phyloP scores from a whole-genome alignment of 2,113 vertebrate genomes.

The Edolisoma coerulescens region DNA sequence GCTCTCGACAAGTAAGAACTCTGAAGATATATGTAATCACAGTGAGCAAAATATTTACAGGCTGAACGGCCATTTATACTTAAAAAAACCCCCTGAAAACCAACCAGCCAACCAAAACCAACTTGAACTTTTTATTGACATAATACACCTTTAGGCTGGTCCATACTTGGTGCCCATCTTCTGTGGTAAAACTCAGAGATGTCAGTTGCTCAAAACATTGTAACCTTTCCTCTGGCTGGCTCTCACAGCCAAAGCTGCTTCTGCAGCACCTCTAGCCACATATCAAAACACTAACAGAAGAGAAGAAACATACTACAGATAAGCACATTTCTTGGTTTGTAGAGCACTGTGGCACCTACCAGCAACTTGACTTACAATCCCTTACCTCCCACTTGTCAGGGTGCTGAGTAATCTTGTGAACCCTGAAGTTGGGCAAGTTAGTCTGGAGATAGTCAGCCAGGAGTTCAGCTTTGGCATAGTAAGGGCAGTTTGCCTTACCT shows the following conservation, averaged over 20 bases:
- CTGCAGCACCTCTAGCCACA: not conserved
- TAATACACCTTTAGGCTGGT: not conserved
- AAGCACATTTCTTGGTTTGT: not conserved
- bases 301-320: not conserved
- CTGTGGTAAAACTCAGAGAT: not conserved
- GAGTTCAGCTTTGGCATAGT: constrained; percentile 88
- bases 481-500: constrained; percentile 87
- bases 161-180: not conserved
- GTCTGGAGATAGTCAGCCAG: constrained; percentile 83
- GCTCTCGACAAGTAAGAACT: not conserved
- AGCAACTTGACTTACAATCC: not conserved
- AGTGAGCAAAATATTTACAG: not conserved
- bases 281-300: not conserved
- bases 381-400: constrained; percentile 88
- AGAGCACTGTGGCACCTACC: not conserved
- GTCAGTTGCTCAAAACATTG: not conserved
- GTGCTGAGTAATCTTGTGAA: constrained; percentile 83
- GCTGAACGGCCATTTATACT: not conserved
- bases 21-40: not conserved
- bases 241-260: not conserved
- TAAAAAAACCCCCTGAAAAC: rapidly evolving
- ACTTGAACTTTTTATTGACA: not conserved
- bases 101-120: not conserved
- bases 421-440: constrained; percentile 82
- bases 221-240: not conserved